Percentiles rank a stretch among this genome's conserved stretches.
These are phyloP conservation scores for Quadriops clusia DNA, from an alignment of 2,888 invertebrate species.

Conservation along the genomic window DNA sequence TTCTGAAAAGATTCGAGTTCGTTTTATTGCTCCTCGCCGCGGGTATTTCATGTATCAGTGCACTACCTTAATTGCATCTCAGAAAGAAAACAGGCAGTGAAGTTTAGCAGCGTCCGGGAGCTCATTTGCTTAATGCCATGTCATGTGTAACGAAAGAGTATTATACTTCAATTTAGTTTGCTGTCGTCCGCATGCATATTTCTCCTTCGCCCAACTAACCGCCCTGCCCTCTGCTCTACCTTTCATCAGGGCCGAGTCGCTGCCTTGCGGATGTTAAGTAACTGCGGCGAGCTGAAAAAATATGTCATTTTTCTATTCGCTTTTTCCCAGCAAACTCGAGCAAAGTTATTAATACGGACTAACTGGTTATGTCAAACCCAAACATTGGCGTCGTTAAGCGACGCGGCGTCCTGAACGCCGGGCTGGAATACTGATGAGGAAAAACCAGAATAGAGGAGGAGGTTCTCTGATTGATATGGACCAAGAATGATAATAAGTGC, in stretches of 20 bases:
- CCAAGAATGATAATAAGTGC: constrained; percentile 31
- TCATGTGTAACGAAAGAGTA: constrained; percentile 21
- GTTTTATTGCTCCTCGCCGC: no score
- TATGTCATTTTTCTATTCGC: constrained; percentile 38
- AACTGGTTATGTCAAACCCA: constrained; percentile 42
- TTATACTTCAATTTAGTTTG: constrained; percentile 35
- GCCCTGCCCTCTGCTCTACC: constrained; percentile 1
- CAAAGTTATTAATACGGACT: constrained; percentile 41
- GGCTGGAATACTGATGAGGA: constrained; percentile 39
- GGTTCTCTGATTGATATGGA: constrained; percentile 36
- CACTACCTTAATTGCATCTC: no score
- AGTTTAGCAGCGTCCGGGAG: no score
- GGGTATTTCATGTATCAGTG: no score
- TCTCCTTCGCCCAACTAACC: constrained; percentile 2
- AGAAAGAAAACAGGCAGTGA: no score
- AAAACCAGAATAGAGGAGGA: constrained; percentile 21
- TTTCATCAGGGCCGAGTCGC: no score
- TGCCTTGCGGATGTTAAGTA: constrained; percentile 23
- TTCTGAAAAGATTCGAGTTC: no score
- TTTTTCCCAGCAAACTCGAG: constrained; percentile 28
- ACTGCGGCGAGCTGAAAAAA: constrained; percentile 34
- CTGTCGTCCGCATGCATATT: constrained; percentile 26
- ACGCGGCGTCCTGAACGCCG: constrained; percentile 25
- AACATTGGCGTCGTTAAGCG: constrained; percentile 38
- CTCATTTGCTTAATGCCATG: constrained; percentile 20